Base-by-base conservation (phyloP, 1,140 invertebrate genomes). In the Drosophila sturtevanti region DNA sequence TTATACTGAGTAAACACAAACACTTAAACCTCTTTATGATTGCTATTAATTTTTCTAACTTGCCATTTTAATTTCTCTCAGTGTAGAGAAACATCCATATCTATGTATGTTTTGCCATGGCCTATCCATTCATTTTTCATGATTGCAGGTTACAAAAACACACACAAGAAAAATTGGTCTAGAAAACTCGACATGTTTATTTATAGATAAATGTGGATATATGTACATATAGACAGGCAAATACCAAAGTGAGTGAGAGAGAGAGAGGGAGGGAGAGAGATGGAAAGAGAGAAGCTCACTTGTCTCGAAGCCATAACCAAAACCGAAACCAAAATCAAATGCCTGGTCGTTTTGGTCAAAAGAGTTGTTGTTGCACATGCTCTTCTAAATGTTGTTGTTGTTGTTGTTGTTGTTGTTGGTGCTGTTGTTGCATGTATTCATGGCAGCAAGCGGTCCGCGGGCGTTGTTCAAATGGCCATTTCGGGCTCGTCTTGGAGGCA, bases 281-380 rank as follows among this genome's bases (percentile, higher is more conserved):
- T n/a, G n/a, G 10, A 18, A 7, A 22, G 55, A 60, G 14, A 11
- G 16, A 11, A 14, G 59, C 37, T 61, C 4, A 31, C 4, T 31
- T 31, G 34, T 22, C 31, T 61, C 12, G 7, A 38, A 48, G 9
- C 18, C 61, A 48, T 52, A 71, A 51, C 41, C 21, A 41, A 37
- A 48, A 44, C 44, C 27, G 66, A 71, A 68, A 75, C 71, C 65
- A 67, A 81, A 71, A 71, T 66, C 73, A 80, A 72, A 77, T 68
- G 74, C 70, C 70, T 48, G 22, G 41, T 44, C 41, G 27, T 31
- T 31, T 31, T 31, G 27, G 27, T 6, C 27, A 31, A 31, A 69
- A 62, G 74, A 62, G 60, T 38, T 69, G 59, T 38, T 69, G 59
- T 48, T 66, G 38, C 63, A 54, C 72, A 63, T 55, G 66, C 56